Base-by-base conservation (phyloP, 2,888 invertebrate species). In the Trachelus iudaicus region DNA sequence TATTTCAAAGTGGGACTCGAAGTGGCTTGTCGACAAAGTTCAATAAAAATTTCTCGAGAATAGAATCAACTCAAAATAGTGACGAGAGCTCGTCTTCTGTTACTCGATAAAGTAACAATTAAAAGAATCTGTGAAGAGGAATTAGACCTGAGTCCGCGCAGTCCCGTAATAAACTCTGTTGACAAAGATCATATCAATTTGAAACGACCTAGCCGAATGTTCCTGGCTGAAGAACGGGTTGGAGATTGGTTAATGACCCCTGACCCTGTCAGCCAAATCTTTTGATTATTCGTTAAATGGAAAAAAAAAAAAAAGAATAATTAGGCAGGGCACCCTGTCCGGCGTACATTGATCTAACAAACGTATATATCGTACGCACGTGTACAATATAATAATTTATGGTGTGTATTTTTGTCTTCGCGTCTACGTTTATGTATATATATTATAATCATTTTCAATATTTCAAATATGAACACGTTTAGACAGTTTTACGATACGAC, bases 291-390 rank as follows among this genome's bases (percentile, higher is more conserved):
- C 23, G 23, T 56, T 56, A 23, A 56, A 23, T 56, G 40, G 23
- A 56, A 56, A 56, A 56, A 40, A 56, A 56, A 56, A 15, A n/a
- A n/a, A n/a, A n/a, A n/a, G n/a, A n/a, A 15, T 56, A 56, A 23
- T 23, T 23, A 23, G 13, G 69, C 69, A 83, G 87, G 87, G 86
- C 85, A 86, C 87, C 85, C 86, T 79, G 81, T 81, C 82, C 56
- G 23, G 56, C 56, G 56, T 56, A 56, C 23, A 2, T 56, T 23
- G 56, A 56, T 56, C 56, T 56, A 56, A 23, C 9, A 23, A 56
- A 56, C 23, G 23, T 56, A 56, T 56, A 15, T 56, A 1, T 56
- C 56, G 9, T 56, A 56, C 80, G 80, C 77, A 78, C 79, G 80
- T 80, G 80, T 82, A 85, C 79, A 81, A 75, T 75, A 77, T 81